These are phyloP conservation scores for Patagioenas fasciata DNA, from an alignment of 2,113 vertebrate genomes.

Conservation along the genomic window DNA sequence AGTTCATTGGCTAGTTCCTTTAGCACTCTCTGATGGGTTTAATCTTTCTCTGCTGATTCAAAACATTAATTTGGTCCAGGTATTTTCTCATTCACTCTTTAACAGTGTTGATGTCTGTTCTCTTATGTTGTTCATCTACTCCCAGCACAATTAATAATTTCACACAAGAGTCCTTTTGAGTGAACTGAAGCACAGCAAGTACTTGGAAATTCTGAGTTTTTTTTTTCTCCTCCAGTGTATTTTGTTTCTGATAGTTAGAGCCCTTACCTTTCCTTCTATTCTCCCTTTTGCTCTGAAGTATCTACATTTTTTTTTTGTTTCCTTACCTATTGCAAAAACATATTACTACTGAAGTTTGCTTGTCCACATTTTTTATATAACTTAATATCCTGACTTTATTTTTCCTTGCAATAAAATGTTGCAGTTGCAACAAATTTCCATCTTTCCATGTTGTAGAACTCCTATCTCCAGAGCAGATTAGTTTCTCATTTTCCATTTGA, in stretches of 20 bases:
- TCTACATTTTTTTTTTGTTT: constrained; percentile 1
- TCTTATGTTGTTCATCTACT: constrained; percentile 43
- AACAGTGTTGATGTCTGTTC: constrained; percentile 13
- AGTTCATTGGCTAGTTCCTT: constrained; percentile 31
- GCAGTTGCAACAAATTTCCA: background rate
- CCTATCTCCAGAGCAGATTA: background rate
- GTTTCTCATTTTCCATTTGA: background rate
- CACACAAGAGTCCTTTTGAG: constrained; percentile 39
- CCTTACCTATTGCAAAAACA: constrained; percentile 1
- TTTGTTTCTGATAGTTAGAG: constrained; percentile 41
- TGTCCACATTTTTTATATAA: background rate
- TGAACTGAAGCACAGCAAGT: constrained; percentile 47
- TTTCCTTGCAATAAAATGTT: background rate
- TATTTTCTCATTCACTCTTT: constrained; percentile 51
- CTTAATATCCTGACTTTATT: background rate
- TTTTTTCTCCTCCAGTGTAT: background rate
- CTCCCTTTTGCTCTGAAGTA: constrained; percentile 8
- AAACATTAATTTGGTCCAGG: constrained; percentile 46
- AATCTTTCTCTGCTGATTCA: constrained; percentile 4
- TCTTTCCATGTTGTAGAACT: background rate
- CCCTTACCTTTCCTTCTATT: constrained; percentile 34
- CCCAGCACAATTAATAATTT: constrained; percentile 59
- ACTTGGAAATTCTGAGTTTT: constrained; percentile 37
- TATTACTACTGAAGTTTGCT: background rate
- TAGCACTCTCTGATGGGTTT: background rate